Evolutionary conservation across 2,113 vertebrate genomes (phyloP).

Genomic region (Ageneiosus marmoratus): DNA sequence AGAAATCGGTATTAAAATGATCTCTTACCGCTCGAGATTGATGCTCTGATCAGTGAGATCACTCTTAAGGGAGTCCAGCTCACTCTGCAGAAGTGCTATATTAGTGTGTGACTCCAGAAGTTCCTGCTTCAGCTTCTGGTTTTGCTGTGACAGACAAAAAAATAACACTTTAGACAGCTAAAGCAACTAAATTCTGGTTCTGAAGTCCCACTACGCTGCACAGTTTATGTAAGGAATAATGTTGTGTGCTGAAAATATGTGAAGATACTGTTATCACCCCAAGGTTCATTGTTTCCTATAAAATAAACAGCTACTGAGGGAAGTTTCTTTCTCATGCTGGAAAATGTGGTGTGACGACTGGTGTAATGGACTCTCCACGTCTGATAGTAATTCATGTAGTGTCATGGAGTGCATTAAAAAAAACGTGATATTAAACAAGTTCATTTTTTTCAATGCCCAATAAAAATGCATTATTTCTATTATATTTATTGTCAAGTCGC

Average conservation of each 20-base stretch:
- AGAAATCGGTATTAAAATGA: neutral
- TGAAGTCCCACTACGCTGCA: neutral
- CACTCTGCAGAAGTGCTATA: conserved; percentile 89
- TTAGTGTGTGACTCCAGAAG: conserved; percentile 91
- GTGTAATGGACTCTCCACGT: neutral
- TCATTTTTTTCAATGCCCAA: neutral
- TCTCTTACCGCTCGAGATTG: conserved; percentile 81
- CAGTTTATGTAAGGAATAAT: neutral
- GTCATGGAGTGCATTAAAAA: neutral
- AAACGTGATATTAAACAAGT: neutral
- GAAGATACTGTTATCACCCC: neutral
- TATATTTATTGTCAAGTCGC: neutral
- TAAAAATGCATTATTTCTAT: neutral
- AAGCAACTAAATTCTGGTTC: too few species aligned
- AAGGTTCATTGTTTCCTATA: neutral
- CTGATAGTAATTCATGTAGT: too few species aligned
- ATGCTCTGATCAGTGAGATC: conserved; percentile 91
- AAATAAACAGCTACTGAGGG: neutral
- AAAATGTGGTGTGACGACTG: neutral
- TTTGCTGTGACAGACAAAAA: conserved; percentile 77
- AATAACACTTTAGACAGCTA: neutral
- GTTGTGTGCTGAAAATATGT: neutral
- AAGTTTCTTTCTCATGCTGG: neutral
- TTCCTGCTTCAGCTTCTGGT: conserved; percentile 91
- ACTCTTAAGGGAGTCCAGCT: conserved; percentile 90